phyloP scores from a whole-genome alignment of 2,888 invertebrate genomes.

The Drosophila recens region DNA sequence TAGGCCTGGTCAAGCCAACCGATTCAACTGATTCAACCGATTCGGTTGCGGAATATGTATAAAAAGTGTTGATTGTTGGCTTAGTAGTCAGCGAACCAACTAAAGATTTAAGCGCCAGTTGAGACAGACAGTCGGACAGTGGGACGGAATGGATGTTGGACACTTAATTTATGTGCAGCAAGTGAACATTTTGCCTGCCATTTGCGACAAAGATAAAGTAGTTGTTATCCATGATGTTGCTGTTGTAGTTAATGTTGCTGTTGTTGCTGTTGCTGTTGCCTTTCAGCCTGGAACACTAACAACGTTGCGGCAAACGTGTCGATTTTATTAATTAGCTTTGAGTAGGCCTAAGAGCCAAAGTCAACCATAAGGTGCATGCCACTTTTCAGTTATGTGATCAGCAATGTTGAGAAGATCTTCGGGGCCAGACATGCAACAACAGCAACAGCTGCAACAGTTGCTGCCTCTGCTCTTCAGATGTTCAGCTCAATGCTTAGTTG shows the following conservation, averaged over 20 bases:
- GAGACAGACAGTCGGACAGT: not conserved
- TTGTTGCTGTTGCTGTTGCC: conserved; percentile 3
- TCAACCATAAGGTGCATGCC: conserved; percentile 47
- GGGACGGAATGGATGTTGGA: conserved; percentile 15
- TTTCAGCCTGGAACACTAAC: conserved; percentile 36
- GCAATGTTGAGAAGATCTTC: conserved; percentile 15
- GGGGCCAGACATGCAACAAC: conserved; percentile 2
- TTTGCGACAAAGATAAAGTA: conserved; percentile 78
- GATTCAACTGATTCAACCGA: conserved; percentile 15
- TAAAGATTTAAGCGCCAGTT: conserved; percentile 66
- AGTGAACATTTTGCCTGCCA: conserved; percentile 76
- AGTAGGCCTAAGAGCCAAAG: conserved; percentile 28
- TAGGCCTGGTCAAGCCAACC: conserved; percentile 37
- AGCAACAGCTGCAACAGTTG: conserved; percentile 11
- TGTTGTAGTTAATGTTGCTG: conserved; percentile 8
- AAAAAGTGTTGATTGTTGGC: conserved; percentile 69
- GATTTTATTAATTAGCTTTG: conserved; percentile 70
- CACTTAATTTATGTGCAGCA: conserved; percentile 76
- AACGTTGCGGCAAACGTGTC: conserved; percentile 60
- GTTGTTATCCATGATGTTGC: conserved; percentile 44
- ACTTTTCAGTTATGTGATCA: conserved; percentile 49
- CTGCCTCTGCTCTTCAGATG: conserved; percentile 24
- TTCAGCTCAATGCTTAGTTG: conserved; percentile 9
- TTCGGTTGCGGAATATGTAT: conserved; percentile 38
- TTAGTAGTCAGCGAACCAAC: conserved; percentile 18